Percentiles rank a stretch among this genome's conserved stretches.
Conservation (phyloP, 2,113 vertebrate genomes). For the Dermatemys mawii region DNA sequence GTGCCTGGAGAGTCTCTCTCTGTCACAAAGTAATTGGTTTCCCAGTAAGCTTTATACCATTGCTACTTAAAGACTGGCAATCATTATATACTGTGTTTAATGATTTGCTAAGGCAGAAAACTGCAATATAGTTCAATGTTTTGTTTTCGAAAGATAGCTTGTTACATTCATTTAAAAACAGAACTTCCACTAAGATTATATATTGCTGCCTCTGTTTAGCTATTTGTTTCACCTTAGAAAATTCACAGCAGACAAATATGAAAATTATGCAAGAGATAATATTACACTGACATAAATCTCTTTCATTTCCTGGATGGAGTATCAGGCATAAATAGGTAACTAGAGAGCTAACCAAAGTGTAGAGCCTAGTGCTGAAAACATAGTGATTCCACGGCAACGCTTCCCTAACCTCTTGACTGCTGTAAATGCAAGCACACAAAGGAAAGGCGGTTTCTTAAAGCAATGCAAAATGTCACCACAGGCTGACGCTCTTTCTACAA, state of each 20-base stretch:
- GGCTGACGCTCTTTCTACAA: constrained; percentile 85
- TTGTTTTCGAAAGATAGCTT: fast-evolving
- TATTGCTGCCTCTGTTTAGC: neutral
- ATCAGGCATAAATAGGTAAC: constrained; percentile 8
- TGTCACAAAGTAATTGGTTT: neutral
- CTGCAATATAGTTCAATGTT: neutral
- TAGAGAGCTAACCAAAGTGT: neutral
- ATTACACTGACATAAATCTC: neutral
- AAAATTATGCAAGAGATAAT: fast-evolving
- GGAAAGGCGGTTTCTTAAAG: constrained; percentile 54
- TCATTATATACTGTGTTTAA: neutral
- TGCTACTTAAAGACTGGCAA: neutral
- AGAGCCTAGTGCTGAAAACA: constrained; percentile 14
- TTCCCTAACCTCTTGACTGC: neutral
- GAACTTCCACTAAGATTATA: neutral
- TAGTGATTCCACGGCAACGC: constrained; percentile 29
- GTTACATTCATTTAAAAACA: neutral
- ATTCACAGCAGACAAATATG: neutral
- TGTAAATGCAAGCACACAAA: constrained; percentile 36
- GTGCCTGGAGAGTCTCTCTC: neutral
- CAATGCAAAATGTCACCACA: constrained; percentile 82
- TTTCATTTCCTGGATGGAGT: fast-evolving
- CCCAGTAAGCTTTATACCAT: neutral
- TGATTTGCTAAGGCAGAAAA: neutral
- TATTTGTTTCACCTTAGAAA: neutral